These are phyloP conservation scores for Phaonia tiefii DNA, from an alignment of 2,888 invertebrate species.

Conservation along the genomic window DNA sequence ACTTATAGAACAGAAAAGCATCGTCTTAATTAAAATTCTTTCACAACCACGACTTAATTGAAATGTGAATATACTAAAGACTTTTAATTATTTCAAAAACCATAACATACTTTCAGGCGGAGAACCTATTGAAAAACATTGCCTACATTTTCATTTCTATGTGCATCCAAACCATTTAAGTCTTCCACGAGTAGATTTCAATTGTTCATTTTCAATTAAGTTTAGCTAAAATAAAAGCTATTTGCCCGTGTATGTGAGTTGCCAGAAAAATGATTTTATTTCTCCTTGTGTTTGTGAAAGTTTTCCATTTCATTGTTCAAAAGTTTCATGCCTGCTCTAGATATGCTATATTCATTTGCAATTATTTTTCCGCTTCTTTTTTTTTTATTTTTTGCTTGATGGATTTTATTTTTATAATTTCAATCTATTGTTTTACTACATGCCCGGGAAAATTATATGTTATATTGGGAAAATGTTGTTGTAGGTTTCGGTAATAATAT, in stretches of 20 bases:
- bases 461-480: background rate
- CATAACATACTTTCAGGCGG: slow-evolving; percentile 8
- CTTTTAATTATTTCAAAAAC: background rate
- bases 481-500: background rate
- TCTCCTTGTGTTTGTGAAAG: background rate
- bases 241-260: background rate
- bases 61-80: too few relatives aligned
- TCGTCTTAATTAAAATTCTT: too few relatives aligned
- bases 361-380: slow-evolving; percentile 47
- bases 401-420: slow-evolving; percentile 43
- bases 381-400: slow-evolving; percentile 1
- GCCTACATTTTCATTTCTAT: background rate
- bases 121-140: background rate
- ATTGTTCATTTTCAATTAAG: background rate
- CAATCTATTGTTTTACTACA: slow-evolving; percentile 58
- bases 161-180: slow-evolving; percentile 15
- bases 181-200: slow-evolving; percentile 13
- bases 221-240: background rate
- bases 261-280: background rate
- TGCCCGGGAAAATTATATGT: background rate
- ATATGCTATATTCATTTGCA: slow-evolving; percentile 11
- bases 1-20: too few relatives aligned
- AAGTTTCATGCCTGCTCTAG: slow-evolving; percentile 61
- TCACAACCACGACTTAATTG: too few relatives aligned
- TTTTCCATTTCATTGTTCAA: slow-evolving; percentile 24